Evolutionary conservation across 2,797 vertebrate species (phyloP), one percentile per base, ranked within the genome.

Genomic region (Sebastes minor): DNA sequence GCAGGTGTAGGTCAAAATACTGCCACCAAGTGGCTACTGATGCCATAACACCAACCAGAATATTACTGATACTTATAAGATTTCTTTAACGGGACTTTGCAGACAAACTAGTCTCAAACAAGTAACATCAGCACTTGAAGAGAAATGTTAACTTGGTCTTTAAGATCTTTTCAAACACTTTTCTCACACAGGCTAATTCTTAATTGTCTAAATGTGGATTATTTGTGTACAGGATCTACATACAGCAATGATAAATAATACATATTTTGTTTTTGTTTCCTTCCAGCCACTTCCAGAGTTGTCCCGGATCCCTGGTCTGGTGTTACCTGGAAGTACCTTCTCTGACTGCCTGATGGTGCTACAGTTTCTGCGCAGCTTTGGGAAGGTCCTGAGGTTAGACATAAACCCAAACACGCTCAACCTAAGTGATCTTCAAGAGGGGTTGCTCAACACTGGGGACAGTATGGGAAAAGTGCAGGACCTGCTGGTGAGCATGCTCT

Each of bases 321-420:
- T 98, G 78, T 93, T 99, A 11, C 91, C 96, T 4, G 97, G 97
- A 74, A 95, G 89, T 84, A 95, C 97, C 0, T 97, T 99, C 93
- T 97, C 98, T 0, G 96, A 99, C 85, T 99, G 98, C 86, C 96
- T 99, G 71, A 98, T 98, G 97, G 96, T 98, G 82, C 91, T 99
- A 78, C 97, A 99, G 94, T 99, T 99, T 91, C 94, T 99, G 68
- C 94, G 93, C 63, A 98, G 97, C 92, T 99, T 99, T 57, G 97
- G 98, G 83, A 98, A 97, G 90, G 97, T 99, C 82, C 96, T 99
- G 83, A 96, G 95, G 86, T 96, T 99, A 84, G 96, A 97, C 86
- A 90, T 96, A 46, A 95, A 93, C 68, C 84, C 94, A 76, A 95
- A 97, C 86, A 93, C 96, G 80, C 96, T 97, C 28, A 95, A 93